phyloP scores from a whole-genome alignment of 2,888 invertebrate species.

The Orthonychiurus folsomi region DNA sequence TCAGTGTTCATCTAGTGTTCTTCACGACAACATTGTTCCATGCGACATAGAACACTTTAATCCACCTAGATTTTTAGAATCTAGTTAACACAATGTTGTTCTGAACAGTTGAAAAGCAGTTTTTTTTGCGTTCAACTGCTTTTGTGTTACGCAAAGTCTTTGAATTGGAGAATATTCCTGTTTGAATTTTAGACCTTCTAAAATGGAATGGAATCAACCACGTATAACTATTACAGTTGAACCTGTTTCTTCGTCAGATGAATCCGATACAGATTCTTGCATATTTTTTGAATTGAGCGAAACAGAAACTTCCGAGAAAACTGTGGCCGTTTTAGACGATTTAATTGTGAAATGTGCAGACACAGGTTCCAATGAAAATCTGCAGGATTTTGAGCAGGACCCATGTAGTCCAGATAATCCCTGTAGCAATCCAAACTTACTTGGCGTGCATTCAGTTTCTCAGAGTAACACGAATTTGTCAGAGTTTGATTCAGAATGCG shows the following conservation, averaged over 20 bases:
- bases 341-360: not conserved
- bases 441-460: slow-evolving; percentile 27
- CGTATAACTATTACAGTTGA: slow-evolving; percentile 37
- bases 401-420: not conserved
- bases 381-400: not conserved
- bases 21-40: too few relatives aligned
- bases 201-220: too few relatives aligned
- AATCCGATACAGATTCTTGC: slow-evolving; percentile 25
- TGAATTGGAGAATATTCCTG: too few relatives aligned
- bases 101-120: too few relatives aligned
- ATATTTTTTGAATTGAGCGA: slow-evolving; percentile 33
- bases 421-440: slow-evolving; percentile 20
- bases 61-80: too few relatives aligned
- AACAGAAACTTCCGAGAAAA: slow-evolving; percentile 34
- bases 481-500: slow-evolving; percentile 30
- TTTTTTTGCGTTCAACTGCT: too few relatives aligned
- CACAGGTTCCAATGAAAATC: not conserved
- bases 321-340: slow-evolving; percentile 28
- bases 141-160: too few relatives aligned
- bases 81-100: too few relatives aligned
- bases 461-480: slow-evolving; percentile 35
- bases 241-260: slow-evolving; percentile 24
- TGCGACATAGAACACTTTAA: too few relatives aligned
- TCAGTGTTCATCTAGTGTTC: too few relatives aligned
- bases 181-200: too few relatives aligned